phyloP scores from a whole-genome alignment of 1,140 invertebrate species.

The Drosophila mayri region DNA sequence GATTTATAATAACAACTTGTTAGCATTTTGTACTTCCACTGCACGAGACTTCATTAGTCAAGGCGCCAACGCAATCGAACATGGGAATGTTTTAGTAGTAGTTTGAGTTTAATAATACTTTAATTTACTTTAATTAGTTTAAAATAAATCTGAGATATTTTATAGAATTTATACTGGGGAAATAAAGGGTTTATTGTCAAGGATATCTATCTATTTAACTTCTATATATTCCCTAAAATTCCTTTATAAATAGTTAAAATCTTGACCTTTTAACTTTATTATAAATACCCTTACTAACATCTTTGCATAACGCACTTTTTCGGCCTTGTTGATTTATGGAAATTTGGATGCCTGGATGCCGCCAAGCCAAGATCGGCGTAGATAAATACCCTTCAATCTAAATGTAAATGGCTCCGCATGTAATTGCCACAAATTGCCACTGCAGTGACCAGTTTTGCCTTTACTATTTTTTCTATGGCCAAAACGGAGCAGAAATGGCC shows the following conservation, averaged over 20 bases:
- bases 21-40: constrained; percentile 74
- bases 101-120: neutral
- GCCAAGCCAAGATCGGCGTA: constrained; percentile 45
- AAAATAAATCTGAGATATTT: neutral
- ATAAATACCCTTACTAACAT: neutral
- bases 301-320: constrained; percentile 42
- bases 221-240: neutral
- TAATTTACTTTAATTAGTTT: neutral
- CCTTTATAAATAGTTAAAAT: neutral
- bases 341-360: constrained; percentile 43
- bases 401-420: constrained; percentile 84
- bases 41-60: constrained; percentile 55
- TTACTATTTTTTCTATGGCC: constrained; percentile 31
- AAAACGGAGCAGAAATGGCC: constrained; percentile 38
- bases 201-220: too few species aligned
- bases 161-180: too few species aligned
- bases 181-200: too few species aligned
- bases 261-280: neutral
- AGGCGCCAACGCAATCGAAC: constrained; percentile 47
- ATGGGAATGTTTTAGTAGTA: constrained; percentile 9
- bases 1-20: constrained; percentile 84
- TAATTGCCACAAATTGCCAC: constrained; percentile 84
- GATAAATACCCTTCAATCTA: constrained; percentile 84
- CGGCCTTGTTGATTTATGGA: constrained; percentile 53
- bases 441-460: constrained; percentile 80